These are phyloP conservation scores for Pomacea canaliculata DNA, from an alignment of 2,888 invertebrate species.

Conservation along the genomic window DNA sequence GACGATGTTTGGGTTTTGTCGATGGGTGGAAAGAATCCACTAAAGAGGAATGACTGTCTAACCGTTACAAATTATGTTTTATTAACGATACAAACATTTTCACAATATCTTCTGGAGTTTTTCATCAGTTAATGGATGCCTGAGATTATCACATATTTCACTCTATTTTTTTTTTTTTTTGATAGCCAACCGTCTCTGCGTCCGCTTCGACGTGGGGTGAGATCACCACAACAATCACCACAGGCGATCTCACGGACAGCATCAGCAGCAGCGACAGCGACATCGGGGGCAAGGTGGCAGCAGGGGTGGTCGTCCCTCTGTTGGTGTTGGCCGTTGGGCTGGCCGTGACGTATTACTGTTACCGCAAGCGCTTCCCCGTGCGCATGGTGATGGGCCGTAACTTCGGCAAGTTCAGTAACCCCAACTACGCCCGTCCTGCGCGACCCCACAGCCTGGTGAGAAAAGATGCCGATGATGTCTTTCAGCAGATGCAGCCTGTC, in stretches of 20 bases:
- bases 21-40: too few relatives aligned
- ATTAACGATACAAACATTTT: too few relatives aligned
- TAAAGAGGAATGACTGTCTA: too few relatives aligned
- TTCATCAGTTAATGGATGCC: too few relatives aligned
- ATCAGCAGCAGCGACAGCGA: not conserved
- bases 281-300: conserved; percentile 37
- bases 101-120: too few relatives aligned
- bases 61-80: too few relatives aligned
- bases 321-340: conserved; percentile 38
- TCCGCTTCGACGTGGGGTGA: too few relatives aligned
- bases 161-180: too few relatives aligned
- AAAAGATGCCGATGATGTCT: conserved; percentile 35
- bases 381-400: conserved; percentile 58
- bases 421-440: conserved; percentile 40
- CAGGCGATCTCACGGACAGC: not conserved
- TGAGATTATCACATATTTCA: too few relatives aligned
- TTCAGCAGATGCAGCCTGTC: conserved; percentile 22
- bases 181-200: too few relatives aligned
- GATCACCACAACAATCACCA: too few relatives aligned
- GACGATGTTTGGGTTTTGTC: too few relatives aligned
- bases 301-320: conserved; percentile 43
- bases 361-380: conserved; percentile 57
- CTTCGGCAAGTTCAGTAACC: conserved; percentile 54
- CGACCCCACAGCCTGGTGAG: conserved; percentile 32
- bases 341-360: conserved; percentile 47